Conservation (phyloP, 2,113 vertebrate species). For the Melanostigma gelatinosum region DNA sequence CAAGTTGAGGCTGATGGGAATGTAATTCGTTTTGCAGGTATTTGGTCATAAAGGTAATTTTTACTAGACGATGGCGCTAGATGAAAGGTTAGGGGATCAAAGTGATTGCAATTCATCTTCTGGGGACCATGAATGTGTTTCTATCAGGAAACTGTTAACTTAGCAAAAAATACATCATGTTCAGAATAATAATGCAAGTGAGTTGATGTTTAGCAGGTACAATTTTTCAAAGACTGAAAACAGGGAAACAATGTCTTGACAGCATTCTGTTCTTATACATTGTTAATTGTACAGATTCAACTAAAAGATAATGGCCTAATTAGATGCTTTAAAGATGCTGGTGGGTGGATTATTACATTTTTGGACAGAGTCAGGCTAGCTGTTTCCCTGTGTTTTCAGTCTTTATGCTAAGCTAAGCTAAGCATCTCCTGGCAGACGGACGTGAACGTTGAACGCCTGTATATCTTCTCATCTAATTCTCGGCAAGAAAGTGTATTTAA, state of each 20-base stretch:
- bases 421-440: not conserved
- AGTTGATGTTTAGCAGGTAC: not conserved
- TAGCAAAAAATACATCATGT: no score
- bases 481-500: not conserved
- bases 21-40: not conserved
- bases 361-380: not conserved
- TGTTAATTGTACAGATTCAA: not conserved
- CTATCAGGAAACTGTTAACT: not conserved
- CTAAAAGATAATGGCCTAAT: not conserved
- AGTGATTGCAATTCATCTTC: not conserved
- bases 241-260: not conserved
- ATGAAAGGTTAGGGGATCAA: not conserved
- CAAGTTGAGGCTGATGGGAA: not conserved
- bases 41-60: not conserved
- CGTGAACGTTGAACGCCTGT: not conserved
- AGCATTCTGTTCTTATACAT: not conserved
- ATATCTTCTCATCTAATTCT: not conserved
- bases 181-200: not conserved
- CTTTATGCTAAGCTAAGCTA: not conserved
- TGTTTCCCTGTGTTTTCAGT: not conserved
- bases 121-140: not conserved
- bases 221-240: not conserved
- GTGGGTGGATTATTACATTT: not conserved
- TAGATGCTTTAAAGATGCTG: not conserved
- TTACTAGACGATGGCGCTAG: not conserved